phyloP scores from a whole-genome alignment of 2,797 vertebrate species.

The Enoplosus armatus region DNA sequence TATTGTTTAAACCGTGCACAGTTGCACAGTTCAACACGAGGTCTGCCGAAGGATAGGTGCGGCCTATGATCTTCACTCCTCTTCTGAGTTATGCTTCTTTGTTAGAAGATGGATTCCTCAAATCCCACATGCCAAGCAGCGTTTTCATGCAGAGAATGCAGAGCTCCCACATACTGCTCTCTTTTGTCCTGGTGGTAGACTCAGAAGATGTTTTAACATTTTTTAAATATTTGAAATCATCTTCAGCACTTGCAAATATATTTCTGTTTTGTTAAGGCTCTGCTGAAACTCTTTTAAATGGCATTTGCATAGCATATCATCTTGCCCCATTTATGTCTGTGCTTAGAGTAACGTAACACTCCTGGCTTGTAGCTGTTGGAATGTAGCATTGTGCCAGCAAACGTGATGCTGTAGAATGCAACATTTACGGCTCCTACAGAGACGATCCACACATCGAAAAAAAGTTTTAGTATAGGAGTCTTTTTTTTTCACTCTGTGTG shows the following conservation, averaged over 20 bases:
- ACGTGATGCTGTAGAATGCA: conserved; percentile 18
- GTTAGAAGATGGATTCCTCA: conserved; percentile 49
- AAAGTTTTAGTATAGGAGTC: conserved; percentile 11
- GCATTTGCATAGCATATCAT: conserved; percentile 56
- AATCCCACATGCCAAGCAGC: conserved; percentile 40
- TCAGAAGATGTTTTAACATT: conserved; percentile 1
- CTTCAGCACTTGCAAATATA: conserved; percentile 14
- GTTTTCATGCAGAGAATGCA: conserved; percentile 48
- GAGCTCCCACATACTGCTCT: conserved; percentile 29
- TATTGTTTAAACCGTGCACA: conserved; percentile 13
- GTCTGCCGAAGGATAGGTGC: conserved; percentile 44
- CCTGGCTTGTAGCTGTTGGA: conserved; percentile 53
- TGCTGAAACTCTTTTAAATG: conserved; percentile 43
- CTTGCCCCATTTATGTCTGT: conserved; percentile 63
- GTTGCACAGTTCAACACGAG: conserved; percentile 42
- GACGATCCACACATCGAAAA: conserved; percentile 5
- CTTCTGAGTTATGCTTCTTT: conserved; percentile 45
- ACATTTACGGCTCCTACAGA: conserved; percentile 25
- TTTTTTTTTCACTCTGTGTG: conserved; percentile 4
- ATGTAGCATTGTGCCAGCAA: conserved; percentile 59
- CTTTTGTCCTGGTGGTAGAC: conserved; percentile 29
- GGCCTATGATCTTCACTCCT: conserved; percentile 38
- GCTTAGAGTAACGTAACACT: conserved; percentile 57
- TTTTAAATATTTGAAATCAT: conserved; percentile 18
- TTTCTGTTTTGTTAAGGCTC: conserved; percentile 32